A percentile compares a stretch with the other conserved stretches of the same genome.
These are phyloP conservation scores for Brachypodius melanocephalos DNA, from an alignment of 2,113 vertebrate genomes.

Conservation along the genomic window DNA sequence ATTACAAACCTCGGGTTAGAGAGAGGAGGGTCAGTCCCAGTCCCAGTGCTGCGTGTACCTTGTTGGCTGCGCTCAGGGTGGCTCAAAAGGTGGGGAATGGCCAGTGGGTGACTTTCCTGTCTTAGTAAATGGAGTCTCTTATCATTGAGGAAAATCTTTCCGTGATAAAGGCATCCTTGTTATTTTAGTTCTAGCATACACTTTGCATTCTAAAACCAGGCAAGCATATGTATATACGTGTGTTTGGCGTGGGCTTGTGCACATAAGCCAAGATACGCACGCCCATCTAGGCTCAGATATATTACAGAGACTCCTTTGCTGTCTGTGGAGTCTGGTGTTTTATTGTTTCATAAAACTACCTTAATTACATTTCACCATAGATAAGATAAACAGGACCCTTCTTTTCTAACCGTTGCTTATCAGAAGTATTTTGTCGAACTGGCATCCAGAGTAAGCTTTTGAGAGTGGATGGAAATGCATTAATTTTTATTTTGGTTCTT, in stretches of 20 bases:
- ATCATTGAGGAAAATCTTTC: not conserved
- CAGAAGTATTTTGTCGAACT: conserved; percentile 29
- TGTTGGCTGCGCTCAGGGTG: not conserved
- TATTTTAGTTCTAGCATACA: not conserved
- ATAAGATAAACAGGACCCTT: conserved; percentile 50
- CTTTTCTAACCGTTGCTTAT: not conserved
- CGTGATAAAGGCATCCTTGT: not conserved
- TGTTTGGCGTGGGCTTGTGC: not conserved
- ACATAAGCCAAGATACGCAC: not conserved
- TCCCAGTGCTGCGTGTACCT: not conserved
- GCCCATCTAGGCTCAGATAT: not conserved
- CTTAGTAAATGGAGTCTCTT: not conserved
- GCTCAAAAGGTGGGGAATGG: not conserved
- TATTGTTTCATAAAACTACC: conserved; percentile 50
- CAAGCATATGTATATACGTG: not conserved
- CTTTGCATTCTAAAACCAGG: not conserved
- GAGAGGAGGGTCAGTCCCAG: not conserved
- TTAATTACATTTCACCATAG: conserved; percentile 40
- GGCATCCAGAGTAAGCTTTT: not conserved
- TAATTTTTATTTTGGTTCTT: conserved; percentile 39
- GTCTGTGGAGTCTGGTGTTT: conserved; percentile 11
- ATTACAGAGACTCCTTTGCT: not conserved
- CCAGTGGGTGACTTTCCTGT: not conserved
- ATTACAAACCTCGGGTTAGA: not conserved
- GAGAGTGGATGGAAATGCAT: not conserved